Percentiles rank a stretch among this genome's conserved stretches.
phyloP scores from a whole-genome alignment of 1,140 invertebrate species.

The Cydia fagiglandana region DNA sequence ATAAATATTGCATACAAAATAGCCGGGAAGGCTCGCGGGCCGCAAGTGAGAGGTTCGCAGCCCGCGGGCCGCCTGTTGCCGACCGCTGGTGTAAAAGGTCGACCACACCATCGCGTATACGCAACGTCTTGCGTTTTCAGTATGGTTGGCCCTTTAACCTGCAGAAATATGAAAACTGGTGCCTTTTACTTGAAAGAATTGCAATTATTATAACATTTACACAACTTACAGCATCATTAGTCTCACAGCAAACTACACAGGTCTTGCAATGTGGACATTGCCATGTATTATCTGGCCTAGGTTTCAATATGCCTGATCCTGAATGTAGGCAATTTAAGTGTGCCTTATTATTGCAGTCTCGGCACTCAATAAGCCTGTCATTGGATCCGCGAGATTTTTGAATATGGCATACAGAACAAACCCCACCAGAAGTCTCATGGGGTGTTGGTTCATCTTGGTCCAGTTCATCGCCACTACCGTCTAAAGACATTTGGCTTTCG shows the following conservation, averaged over 20 bases:
- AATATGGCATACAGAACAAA: conserved; percentile 80
- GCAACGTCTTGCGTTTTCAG: no score
- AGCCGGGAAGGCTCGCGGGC: no score
- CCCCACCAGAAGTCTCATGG: conserved; percentile 73
- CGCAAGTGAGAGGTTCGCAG: no score
- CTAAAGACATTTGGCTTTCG: conserved; percentile 72
- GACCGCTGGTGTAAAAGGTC: no score
- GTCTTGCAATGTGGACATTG: conserved; percentile 87
- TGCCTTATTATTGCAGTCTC: conserved; percentile 89
- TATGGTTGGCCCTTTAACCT: no score
- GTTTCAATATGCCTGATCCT: conserved; percentile 82
- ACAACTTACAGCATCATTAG: conserved; percentile 83
- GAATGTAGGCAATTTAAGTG: conserved; percentile 84
- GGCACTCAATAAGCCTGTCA: conserved; percentile 86
- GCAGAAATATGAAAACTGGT: no score
- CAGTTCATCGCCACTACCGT: conserved; percentile 74
- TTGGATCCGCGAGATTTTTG: conserved; percentile 80
- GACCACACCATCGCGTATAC: no score
- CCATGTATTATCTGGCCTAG: conserved; percentile 84
- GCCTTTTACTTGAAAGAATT: no score
- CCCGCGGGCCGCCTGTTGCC: no score
- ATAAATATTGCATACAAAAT: no score
- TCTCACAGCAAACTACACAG: conserved; percentile 85
- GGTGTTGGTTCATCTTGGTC: conserved; percentile 59
- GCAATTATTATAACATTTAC: conserved; percentile 32